Evolutionary conservation across 1,140 invertebrate genomes (phyloP).

Genomic region (Centruroides vittatus): DNA sequence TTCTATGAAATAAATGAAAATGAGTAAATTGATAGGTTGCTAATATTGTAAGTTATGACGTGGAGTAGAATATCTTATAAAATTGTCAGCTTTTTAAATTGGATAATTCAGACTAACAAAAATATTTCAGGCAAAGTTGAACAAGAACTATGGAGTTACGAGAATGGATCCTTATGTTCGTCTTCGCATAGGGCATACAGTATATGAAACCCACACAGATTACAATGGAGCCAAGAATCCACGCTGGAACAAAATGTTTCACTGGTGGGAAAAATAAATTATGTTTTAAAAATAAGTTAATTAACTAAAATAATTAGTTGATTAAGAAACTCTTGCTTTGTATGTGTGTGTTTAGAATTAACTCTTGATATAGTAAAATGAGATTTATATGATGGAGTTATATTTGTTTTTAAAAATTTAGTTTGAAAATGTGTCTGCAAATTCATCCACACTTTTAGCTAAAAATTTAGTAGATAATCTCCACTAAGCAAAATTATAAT

Average conservation of each 20-base stretch:
- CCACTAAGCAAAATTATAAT: too few species aligned
- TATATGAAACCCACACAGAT: slow-evolving; percentile 90
- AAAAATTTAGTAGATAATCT: too few species aligned
- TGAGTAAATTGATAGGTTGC: slow-evolving; percentile 16
- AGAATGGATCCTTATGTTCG: slow-evolving; percentile 95
- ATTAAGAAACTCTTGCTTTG: too few species aligned
- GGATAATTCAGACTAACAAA: not conserved
- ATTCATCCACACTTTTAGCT: too few species aligned
- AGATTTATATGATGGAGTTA: too few species aligned
- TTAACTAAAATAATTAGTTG: too few species aligned
- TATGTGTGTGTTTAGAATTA: too few species aligned
- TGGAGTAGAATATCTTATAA: not conserved
- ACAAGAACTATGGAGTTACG: slow-evolving; percentile 92
- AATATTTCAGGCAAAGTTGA: slow-evolving; percentile 56
- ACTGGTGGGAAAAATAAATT: slow-evolving; percentile 45
- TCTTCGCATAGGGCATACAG: slow-evolving; percentile 72
- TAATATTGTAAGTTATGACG: not conserved
- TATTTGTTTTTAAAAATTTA: too few species aligned
- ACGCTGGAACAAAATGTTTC: slow-evolving; percentile 83
- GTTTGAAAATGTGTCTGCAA: too few species aligned
- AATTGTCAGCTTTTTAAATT: not conserved
- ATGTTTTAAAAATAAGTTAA: too few species aligned
- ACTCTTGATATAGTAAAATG: too few species aligned
- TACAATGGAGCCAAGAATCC: slow-evolving; percentile 92
- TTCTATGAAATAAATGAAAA: slow-evolving; percentile 1